Evolutionary conservation across 2,888 invertebrate genomes (phyloP), one percentile per base, ranked within the genome.

Genomic region (Morpho helenor): DNA sequence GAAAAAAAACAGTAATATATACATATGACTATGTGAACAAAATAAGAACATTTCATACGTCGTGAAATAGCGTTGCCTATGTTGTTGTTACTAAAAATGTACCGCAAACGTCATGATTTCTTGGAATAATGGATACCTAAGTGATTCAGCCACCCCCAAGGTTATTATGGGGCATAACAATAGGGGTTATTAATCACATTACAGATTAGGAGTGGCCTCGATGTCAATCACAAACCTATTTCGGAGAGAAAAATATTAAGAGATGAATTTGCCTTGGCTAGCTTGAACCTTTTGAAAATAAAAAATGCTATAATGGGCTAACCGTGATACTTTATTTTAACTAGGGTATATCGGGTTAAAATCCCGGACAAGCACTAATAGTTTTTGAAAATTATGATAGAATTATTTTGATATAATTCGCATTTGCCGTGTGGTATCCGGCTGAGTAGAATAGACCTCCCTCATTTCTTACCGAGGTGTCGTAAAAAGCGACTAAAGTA

Each of bases 191-290:
- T 61, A 63, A 63, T 63, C 63, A 59, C 61, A 57, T 46, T 57
- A 54, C 60, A 58, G 64, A 63, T 63, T 63, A 66, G 55, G 56
- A 63, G 62, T 58, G 62, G 60, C 66, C 56, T 59, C 49, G 9
- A 52, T 52, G 59, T 63, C 63, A 61, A 61, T 63, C 63, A 61
- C 7, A 45, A 57, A 47, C 45, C 49, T 49, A 49, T 56, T 56
- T 42, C 49, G 39, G 60, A 52, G 45, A 40, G n/a, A 45, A 59
- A 55, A 55, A 54, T 54, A 59, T 50, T 47, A 47, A 43, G 39
- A 46, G 16, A 22, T 46, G 50, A 59, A 51, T 51, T 50, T 54
- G 10, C 43, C 47, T 47, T 40, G 10, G 50, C 50, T 31, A 31
- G 40, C 47, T 47, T 55, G 45, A 43, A 8, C 3, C 31, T 5